Evolutionary conservation across 37 sponge, comb jelly and placozoan genomes (phyloP).

Genomic region (Eunapius fragilis): DNA sequence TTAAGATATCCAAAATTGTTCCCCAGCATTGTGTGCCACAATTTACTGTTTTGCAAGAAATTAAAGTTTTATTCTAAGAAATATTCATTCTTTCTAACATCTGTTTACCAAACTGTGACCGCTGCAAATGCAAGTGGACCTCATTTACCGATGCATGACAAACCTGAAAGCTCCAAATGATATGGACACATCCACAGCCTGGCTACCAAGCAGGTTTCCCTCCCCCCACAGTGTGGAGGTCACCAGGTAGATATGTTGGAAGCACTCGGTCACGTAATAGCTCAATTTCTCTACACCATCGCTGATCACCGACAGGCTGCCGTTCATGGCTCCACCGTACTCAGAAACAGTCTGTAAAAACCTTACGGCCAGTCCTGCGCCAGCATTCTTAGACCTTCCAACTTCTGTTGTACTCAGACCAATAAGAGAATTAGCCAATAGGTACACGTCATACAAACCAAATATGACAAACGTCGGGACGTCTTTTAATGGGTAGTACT

Average conservation of each 20-base stretch:
- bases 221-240: conserved; percentile 78
- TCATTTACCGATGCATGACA: no score
- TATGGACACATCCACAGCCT: background rate
- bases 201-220: background rate
- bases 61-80: no score
- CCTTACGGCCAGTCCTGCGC: background rate
- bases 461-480: conserved; percentile 33
- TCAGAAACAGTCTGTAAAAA: conserved; percentile 50
- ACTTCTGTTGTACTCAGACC: background rate
- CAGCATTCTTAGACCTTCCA: background rate
- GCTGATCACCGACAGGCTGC: conserved; percentile 29
- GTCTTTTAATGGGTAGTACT: conserved; percentile 38
- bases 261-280: conserved; percentile 64
- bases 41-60: no score
- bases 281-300: conserved; percentile 53
- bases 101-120: no score
- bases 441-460: conserved; percentile 77
- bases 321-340: conserved; percentile 90
- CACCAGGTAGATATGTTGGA: conserved; percentile 87
- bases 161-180: background rate
- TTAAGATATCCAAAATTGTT: no score
- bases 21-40: no score
- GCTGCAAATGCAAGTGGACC: no score
- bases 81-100: no score
- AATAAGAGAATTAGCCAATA: conserved; percentile 34